These are phyloP conservation scores for Gryllus longicercus DNA, from an alignment of 2,888 invertebrate genomes.

Conservation along the genomic window DNA sequence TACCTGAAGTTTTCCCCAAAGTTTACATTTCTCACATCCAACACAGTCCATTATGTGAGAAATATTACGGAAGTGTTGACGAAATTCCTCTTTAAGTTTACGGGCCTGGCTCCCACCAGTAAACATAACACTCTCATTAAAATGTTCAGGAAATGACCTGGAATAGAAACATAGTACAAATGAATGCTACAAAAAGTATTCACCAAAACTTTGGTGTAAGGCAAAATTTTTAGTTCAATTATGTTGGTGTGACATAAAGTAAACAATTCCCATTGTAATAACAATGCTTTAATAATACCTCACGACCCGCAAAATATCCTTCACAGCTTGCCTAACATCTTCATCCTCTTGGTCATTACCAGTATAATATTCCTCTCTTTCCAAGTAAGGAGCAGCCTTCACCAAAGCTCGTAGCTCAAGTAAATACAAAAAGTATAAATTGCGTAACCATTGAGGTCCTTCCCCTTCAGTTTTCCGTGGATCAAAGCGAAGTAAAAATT, in stretches of 20 bases:
- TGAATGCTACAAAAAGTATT: conserved; percentile 8
- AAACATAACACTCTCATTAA: conserved; percentile 93
- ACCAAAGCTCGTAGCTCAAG: conserved; percentile 90
- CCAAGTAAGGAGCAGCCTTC: conserved; percentile 85
- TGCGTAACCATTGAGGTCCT: conserved; percentile 90
- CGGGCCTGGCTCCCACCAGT: conserved; percentile 71
- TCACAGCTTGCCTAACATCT: conserved; percentile 79
- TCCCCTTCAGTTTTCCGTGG: conserved; percentile 81
- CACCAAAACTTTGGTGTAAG: not conserved
- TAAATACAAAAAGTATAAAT: conserved; percentile 93
- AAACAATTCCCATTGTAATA: not conserved
- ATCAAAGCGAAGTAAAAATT: conserved; percentile 78
- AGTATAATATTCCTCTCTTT: conserved; percentile 85
- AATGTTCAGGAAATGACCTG: conserved; percentile 79
- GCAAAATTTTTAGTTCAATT: not conserved
- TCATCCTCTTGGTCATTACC: conserved; percentile 83
- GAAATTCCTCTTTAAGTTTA: conserved; percentile 82
- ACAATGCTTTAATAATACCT: conserved; percentile 49
- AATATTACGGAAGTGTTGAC: conserved; percentile 94
- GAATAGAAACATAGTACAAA: conserved; percentile 30
- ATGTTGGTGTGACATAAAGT: not conserved
- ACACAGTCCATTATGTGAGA: conserved; percentile 99
- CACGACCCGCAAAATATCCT: conserved; percentile 75
- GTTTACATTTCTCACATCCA: conserved; percentile 96
- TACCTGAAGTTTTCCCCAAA: conserved; percentile 95